Evolutionary conservation across 2,797 vertebrate species (phyloP).

Genomic region (Anguilla obscura): DNA sequence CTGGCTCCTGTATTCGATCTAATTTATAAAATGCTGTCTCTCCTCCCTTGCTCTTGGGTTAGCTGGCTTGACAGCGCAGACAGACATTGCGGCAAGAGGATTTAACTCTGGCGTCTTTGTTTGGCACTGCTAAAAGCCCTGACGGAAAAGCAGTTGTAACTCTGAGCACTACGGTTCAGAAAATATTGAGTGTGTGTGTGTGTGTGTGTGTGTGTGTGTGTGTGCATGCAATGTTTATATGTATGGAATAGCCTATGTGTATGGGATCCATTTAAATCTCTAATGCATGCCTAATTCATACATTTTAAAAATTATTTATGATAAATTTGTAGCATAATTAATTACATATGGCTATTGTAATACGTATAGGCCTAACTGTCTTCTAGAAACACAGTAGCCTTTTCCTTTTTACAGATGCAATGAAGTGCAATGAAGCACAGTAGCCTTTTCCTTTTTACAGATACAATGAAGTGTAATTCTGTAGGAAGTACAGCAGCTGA

Average conservation of each 20-base stretch:
- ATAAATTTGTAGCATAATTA: not conserved
- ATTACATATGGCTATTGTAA: not conserved
- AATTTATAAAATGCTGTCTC: slow-evolving; percentile 33
- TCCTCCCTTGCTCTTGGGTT: slow-evolving; percentile 21
- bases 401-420: not conserved
- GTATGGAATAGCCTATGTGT: not conserved
- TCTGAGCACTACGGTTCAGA: not conserved
- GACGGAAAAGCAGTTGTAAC: slow-evolving; percentile 20
- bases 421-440: not conserved
- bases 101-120: slow-evolving; percentile 26
- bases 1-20: slow-evolving; percentile 31
- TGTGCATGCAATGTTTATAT: not conserved
- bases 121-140: slow-evolving; percentile 20
- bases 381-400: not conserved
- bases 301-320: not conserved
- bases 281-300: not conserved
- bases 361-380: not conserved
- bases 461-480: not conserved
- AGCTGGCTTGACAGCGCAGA: slow-evolving; percentile 25
- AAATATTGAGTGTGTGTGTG: not conserved
- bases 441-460: not conserved
- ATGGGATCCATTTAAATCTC: not conserved
- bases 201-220: not conserved
- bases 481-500: not conserved
- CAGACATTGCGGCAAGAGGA: slow-evolving; percentile 25